Evolutionary conservation across 2,797 vertebrate species (phyloP).

Genomic region (Etheostoma nigrum): DNA sequence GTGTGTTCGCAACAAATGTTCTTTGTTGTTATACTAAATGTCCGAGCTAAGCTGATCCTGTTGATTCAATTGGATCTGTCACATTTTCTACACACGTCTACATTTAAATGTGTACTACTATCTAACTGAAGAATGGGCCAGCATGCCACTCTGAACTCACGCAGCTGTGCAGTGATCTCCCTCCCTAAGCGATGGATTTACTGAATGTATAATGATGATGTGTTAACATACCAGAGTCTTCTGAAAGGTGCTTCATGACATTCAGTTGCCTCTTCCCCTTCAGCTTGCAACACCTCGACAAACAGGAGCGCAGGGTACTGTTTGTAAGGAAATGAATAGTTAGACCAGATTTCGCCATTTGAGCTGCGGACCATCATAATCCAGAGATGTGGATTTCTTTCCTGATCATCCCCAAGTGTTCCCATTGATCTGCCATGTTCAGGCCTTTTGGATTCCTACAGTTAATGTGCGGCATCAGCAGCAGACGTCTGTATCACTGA

Average conservation of each 20-base stretch:
- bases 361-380: constrained; percentile 24
- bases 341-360: constrained; percentile 10
- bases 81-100: not conserved
- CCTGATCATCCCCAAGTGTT: not conserved
- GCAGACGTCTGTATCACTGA: constrained; percentile 46
- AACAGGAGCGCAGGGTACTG: constrained; percentile 34
- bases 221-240: constrained; percentile 5
- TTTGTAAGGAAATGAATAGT: not conserved
- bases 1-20: constrained; percentile 21
- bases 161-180: constrained; percentile 9
- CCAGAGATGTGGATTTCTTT: not conserved
- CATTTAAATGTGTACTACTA: not conserved
- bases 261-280: constrained; percentile 51
- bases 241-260: constrained; percentile 66
- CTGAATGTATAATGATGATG: not conserved
- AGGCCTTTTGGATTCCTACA: not conserved
- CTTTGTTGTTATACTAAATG: constrained; percentile 8
- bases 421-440: not conserved
- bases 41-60: constrained; percentile 33
- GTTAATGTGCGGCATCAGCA: constrained; percentile 21
- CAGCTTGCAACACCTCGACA: constrained; percentile 2
- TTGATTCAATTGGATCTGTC: constrained; percentile 17
- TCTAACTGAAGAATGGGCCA: constrained; percentile 48
- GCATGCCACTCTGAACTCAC: constrained; percentile 27
- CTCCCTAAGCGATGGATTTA: not conserved